Evolutionary conservation across 2,113 vertebrate genomes (phyloP).

Genomic region (Salvelinus namaycush): DNA sequence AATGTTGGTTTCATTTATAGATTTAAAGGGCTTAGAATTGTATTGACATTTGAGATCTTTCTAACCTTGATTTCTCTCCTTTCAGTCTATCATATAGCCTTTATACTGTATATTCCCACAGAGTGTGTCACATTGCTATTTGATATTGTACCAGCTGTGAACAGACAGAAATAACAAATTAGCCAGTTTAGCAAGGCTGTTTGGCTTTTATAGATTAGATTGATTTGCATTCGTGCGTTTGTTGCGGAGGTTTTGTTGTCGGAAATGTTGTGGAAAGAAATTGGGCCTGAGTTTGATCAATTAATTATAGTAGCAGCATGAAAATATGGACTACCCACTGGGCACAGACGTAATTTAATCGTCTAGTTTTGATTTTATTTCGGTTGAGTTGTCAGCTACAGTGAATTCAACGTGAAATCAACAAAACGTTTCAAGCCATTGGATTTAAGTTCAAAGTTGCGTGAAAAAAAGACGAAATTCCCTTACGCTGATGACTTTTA

Average conservation of each 20-base stretch:
- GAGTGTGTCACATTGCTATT: neutral
- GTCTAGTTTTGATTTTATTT: too few species aligned
- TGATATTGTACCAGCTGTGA: neutral
- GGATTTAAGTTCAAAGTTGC: too few species aligned
- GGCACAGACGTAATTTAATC: too few species aligned
- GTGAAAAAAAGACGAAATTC: too few species aligned
- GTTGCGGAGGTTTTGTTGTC: neutral
- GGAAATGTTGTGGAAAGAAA: neutral
- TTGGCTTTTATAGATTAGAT: neutral
- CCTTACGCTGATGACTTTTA: too few species aligned
- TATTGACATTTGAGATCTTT: neutral
- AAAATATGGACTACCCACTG: neutral
- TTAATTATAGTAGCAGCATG: neutral
- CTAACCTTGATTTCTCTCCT: neutral
- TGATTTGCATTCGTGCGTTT: neutral
- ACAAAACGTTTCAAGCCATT: too few species aligned
- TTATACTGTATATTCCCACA: neutral
- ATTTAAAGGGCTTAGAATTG: neutral
- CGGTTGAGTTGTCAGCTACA: too few species aligned
- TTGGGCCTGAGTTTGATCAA: conserved; percentile 8
- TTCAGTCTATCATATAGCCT: neutral
- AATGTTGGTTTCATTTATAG: neutral
- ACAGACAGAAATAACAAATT: neutral
- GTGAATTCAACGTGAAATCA: too few species aligned
- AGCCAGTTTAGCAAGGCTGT: neutral